These are phyloP conservation scores for Dromococcyx pavoninus DNA, from an alignment of 2,797 vertebrate species.

Conservation along the genomic window DNA sequence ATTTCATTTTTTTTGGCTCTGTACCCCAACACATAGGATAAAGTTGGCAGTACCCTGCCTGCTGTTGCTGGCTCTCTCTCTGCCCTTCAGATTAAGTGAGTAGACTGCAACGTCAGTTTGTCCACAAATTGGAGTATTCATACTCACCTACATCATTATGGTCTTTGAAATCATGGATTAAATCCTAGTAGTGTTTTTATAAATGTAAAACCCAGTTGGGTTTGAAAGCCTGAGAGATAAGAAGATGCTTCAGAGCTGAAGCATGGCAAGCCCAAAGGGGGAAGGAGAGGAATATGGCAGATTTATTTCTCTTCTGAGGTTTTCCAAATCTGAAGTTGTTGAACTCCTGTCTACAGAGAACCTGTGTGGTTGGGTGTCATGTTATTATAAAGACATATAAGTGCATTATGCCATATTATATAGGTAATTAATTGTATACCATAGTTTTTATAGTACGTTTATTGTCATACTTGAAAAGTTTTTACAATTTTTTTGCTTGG, in stretches of 20 bases:
- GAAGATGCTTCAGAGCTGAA: not conserved
- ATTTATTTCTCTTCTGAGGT: not conserved
- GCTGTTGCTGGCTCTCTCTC: not conserved
- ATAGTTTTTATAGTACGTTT: not conserved
- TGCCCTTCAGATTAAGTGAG: not conserved
- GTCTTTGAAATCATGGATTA: not conserved
- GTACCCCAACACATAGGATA: not conserved
- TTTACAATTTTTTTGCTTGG: not conserved
- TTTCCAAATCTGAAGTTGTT: not conserved
- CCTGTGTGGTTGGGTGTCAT: not conserved
- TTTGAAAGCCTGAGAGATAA: not conserved
- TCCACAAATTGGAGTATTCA: not conserved
- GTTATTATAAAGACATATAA: not conserved
- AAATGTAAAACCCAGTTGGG: not conserved
- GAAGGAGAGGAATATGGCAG: not conserved
- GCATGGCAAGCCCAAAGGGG: not conserved
- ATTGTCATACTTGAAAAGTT: not conserved
- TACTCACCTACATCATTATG: not conserved
- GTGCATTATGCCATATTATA: not conserved
- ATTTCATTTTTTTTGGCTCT: not conserved
- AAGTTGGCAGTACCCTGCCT: not conserved
- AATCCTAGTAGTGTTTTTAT: not conserved
- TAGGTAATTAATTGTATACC: not conserved
- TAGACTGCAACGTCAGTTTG: not conserved
- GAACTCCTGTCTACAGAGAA: not conserved